Base-by-base conservation (phyloP, 2,888 invertebrate genomes). In the Cinara cedri region DNA sequence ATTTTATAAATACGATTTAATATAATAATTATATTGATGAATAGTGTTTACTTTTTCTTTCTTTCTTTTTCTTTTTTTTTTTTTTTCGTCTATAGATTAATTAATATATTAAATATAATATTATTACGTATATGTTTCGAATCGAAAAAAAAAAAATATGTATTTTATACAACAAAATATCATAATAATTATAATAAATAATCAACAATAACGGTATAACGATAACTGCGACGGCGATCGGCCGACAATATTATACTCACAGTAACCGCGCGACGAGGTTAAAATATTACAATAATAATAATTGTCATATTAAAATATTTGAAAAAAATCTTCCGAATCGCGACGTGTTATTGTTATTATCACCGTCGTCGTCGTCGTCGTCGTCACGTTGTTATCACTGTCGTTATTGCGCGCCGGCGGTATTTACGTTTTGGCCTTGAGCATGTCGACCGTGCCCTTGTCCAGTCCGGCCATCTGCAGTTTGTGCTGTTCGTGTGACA, bases 391-490 rank as follows among this genome's bases (percentile, higher is more conserved):
- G 34, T 34, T 6, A 34, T n/a, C 10, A 46, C 10, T 46, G 10
- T 13, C 21, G 46, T 71, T 57, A 46, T 26, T 21, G 16, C 19
- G 51, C 24, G 60, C 54, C 14, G 44, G n/a, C 54, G 26, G 8
- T n/a, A n/a, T 62, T 78, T 78, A 78, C 78, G 78, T 70, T 70
- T 91, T 92, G 82, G 89, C 88, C 88, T 92, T 92, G 85, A 92
- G 89, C 84, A 92, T 90, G 88, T 92, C 92, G 84, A 83, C 89
- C 88, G 85, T 89, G 65, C 85, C 83, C 86, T 92, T 92, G 86
- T 92, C 92, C 86, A 92, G 88, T 84, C 91, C 90, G 84, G 90
- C 90, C 82, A 83, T 84, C 82, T 78, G 78, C 51, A 84, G 83
- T 81, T 84, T 84, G 82, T 85, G 84, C 26, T 84, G 84, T 81